Conservation (phyloP, 2,113 vertebrate species). For the Circaetus cinerascens region DNA sequence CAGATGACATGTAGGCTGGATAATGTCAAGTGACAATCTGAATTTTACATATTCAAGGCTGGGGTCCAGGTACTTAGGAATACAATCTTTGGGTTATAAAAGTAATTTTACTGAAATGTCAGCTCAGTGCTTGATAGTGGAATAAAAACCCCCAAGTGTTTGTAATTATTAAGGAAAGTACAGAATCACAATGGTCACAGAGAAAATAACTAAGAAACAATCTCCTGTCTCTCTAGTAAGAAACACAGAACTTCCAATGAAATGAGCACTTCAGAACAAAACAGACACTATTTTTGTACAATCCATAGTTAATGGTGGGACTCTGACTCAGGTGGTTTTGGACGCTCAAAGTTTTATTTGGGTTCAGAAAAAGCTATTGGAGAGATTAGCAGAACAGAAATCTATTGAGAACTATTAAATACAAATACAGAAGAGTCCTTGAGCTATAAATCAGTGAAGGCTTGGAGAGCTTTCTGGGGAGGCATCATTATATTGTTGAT, state of each 20-base stretch:
- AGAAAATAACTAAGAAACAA: background rate
- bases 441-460: background rate
- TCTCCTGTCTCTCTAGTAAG: background rate
- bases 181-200: background rate
- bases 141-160: background rate
- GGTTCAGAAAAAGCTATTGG: background rate
- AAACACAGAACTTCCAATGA: background rate
- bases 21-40: background rate
- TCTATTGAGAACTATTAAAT: background rate
- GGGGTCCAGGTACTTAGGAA: background rate
- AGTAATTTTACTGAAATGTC: background rate
- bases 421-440: background rate
- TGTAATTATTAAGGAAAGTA: background rate
- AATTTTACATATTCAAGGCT: background rate
- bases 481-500: background rate
- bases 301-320: background rate
- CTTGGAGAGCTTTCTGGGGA: background rate
- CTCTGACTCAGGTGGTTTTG: background rate
- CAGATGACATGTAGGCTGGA: background rate
- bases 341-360: background rate
- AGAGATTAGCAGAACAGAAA: background rate
- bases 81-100: background rate
- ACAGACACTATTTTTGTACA: background rate
- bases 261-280: background rate
- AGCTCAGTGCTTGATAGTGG: background rate